Evolutionary conservation across 2,888 invertebrate species (phyloP), one percentile per base, ranked within the genome.

Genomic region (Mesoligia furuncula): DNA sequence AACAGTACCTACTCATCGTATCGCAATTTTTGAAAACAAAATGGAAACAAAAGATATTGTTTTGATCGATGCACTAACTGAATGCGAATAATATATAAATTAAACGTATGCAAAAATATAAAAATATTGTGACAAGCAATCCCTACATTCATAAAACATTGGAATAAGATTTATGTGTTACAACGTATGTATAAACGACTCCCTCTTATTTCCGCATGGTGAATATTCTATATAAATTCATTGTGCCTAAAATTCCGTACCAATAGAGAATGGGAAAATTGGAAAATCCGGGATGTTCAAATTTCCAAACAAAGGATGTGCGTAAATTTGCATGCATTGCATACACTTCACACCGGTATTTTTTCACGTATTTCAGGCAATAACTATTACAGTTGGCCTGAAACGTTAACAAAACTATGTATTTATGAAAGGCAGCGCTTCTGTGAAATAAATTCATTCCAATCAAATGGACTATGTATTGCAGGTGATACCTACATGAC

Each of bases 291-390:
- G 51, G 13, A 45, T 73, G 24, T 84, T 80, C 7, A 76, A 42
- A 73, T 64, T 66, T 82, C 13, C 8, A 67, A 67, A 83, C 67
- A 83, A 70, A 76, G 62, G 70, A 79, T 72, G 51, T 59, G 59
- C 65, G 31, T 72, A 59, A 59, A 82, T 79, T 68, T 72, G 45
- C 69, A 80, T 76, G 31, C 51, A 57, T 73, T 73, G 57, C 64
- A 59, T 42, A 31, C 24, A 65, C 31, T 69, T 62, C 42, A 72
- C 39, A 59, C 15, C 13, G 31, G 36, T 65, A 45, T 65, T 72
- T 82, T 64, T 54, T 64, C 36, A 59, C 13, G 24, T 62, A 73
- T 66, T 83, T 75, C 67, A 69, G 51, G 31, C 65, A 65, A 69
- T 79, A 61, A 61, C 48, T 75, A 62, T 79, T 68, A 62, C 15